Evolutionary conservation across 1,140 invertebrate genomes (phyloP).

Genomic region (Marisa cornuarietis): DNA sequence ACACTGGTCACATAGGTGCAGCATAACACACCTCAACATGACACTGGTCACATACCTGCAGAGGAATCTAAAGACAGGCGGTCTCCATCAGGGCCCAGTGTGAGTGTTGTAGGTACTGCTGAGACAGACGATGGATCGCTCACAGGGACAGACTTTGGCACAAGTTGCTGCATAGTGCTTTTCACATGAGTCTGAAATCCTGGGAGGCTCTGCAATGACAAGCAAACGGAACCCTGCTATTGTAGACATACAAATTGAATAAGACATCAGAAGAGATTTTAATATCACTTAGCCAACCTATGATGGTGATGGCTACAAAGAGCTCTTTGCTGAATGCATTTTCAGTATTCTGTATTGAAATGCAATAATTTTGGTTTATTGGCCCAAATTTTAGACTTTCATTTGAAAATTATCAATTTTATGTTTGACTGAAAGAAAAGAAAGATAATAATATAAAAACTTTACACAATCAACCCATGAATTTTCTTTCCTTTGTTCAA

Average conservation of each 20-base stretch:
- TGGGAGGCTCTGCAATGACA: slow-evolving; percentile 33
- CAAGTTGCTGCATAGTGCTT: slow-evolving; percentile 19
- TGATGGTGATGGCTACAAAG: too few species aligned
- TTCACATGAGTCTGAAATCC: slow-evolving; percentile 30
- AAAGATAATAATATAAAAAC: too few species aligned
- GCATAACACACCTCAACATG: neutral
- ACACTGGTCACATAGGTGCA: neutral
- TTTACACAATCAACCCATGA: too few species aligned
- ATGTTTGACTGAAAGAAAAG: too few species aligned
- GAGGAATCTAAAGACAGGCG: slow-evolving; percentile 26
- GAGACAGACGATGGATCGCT: neutral
- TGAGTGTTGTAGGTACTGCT: neutral
- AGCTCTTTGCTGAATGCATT: too few species aligned
- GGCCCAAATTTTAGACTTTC: too few species aligned
- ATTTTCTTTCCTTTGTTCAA: too few species aligned
- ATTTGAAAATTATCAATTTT: too few species aligned
- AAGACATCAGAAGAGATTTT: neutral
- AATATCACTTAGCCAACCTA: too few species aligned
- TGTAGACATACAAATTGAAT: neutral
- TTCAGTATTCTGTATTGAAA: too few species aligned
- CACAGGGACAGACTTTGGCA: slow-evolving; percentile 26
- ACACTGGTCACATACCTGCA: slow-evolving; percentile 8
- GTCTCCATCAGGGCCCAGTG: slow-evolving; percentile 25
- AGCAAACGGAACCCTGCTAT: neutral
- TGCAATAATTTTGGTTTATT: too few species aligned